phyloP scores from a whole-genome alignment of 2,113 vertebrate genomes.

The Ailurus styani region DNA sequence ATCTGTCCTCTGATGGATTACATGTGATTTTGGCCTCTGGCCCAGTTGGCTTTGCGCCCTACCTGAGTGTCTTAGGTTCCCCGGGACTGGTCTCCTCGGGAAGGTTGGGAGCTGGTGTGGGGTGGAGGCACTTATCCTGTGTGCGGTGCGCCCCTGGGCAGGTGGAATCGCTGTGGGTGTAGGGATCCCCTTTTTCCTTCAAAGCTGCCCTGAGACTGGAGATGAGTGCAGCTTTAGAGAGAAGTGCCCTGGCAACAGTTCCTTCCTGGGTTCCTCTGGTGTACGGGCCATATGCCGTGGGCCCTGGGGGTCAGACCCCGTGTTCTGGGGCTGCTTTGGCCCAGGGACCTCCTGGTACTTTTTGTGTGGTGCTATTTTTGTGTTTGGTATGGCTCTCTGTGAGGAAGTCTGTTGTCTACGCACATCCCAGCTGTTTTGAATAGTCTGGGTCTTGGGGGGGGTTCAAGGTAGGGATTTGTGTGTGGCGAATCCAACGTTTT shows the following conservation, averaged over 20 bases:
- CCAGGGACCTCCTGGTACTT: not conserved
- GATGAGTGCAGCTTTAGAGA: not conserved
- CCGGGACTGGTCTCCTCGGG: not conserved
- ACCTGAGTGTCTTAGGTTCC: not conserved
- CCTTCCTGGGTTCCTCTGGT: accelerated
- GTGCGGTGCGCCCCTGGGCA: not conserved
- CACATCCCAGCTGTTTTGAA: conserved; percentile 39
- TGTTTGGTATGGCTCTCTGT: not conserved
- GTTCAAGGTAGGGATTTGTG: conserved; percentile 43
- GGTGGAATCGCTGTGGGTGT: not conserved
- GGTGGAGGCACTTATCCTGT: not conserved
- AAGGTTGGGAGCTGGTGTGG: not conserved
- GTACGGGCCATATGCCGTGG: accelerated
- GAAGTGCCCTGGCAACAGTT: not conserved
- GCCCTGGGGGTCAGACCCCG: not conserved
- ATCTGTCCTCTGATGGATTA: not conserved
- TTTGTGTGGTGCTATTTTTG: not conserved
- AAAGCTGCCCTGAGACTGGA: not conserved
- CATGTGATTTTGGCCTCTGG: not conserved
- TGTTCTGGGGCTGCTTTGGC: not conserved
- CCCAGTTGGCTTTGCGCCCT: not conserved
- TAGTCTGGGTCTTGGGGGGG: conserved; percentile 43
- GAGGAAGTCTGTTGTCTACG: conserved; percentile 47
- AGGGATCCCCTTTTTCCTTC: not conserved
- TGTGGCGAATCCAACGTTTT: not conserved